These are phyloP conservation scores for Lasius platythorax DNA, from an alignment of 2,888 invertebrate species.

Conservation along the genomic window DNA sequence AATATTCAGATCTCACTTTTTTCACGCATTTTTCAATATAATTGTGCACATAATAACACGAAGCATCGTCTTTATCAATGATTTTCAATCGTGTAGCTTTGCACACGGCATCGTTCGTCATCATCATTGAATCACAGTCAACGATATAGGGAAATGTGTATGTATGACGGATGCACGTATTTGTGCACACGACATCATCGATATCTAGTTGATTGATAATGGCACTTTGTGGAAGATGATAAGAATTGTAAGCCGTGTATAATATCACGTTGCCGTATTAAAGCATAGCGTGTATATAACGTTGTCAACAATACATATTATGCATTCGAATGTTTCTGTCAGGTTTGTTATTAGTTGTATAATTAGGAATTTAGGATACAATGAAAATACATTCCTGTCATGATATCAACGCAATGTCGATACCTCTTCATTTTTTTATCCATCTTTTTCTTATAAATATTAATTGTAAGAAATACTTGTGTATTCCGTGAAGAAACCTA, in stretches of 20 bases:
- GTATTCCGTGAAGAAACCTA: not conserved
- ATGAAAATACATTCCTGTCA: not conserved
- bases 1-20: not conserved
- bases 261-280: conserved; percentile 9
- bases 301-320: conserved; percentile 12
- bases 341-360: not conserved
- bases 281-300: not conserved
- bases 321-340: not conserved
- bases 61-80: conserved; percentile 14
- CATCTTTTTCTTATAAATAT: not conserved
- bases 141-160: not conserved
- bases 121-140: conserved; percentile 23
- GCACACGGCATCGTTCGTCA: conserved; percentile 59
- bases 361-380: conserved; percentile 33
- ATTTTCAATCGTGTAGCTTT: conserved; percentile 44
- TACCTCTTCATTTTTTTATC: not conserved
- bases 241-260: conserved; percentile 24
- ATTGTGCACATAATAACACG: not conserved
- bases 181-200: conserved; percentile 66
- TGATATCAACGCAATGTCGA: not conserved
- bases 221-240: conserved; percentile 38
- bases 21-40: not conserved
- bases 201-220: conserved; percentile 59
- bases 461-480: not conserved
- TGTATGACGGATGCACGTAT: conserved; percentile 41